Base-by-base conservation (phyloP, 2,888 invertebrate genomes). In the Melieria picta region DNA sequence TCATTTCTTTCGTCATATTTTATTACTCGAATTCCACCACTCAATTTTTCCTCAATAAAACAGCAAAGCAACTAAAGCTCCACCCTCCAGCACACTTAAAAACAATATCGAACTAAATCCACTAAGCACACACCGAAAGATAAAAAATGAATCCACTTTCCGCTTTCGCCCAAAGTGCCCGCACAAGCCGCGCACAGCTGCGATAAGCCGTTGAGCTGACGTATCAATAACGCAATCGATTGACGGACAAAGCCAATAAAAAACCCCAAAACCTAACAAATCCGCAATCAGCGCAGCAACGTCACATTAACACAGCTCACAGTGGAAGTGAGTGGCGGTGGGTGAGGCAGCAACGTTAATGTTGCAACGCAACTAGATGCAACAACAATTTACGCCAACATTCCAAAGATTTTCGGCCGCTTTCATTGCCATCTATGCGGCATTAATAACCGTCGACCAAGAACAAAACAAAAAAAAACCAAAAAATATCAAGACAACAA, bases 181-280 rank as follows among this genome's bases (percentile, higher is more conserved):
- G 30, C 30, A 30, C 30, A 30, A 30, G 30, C 30, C 5, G 30
- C 57, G 16, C 13, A 57, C 57, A 13, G 9, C 16, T 6, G 16
- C 6, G 9, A 9, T 13, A 55, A 16, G 58, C 45, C 7, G 67
- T 58, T 67, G 60, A 67, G 67, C 67, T 58, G 67, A 67, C 48
- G 67, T 67, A 67, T 67, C 67, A 67, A 67, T 67, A 67, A 58
- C 67, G 30, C n/a, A 67, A 67, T 67, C 67, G 67, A 67, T 67
- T 67, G 67, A 50, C 60, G 58, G 67, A 67, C 67, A 67, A 58
- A 67, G 67, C 67, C 67, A 67, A 67, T 67, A 67, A 67, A 67
- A 67, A 30, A 58, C 63, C 11, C 45, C 13, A 61, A 5, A 43
- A 61, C n/a, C 6, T n/a, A 57, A 57, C 13, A 57, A 57, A 57